These are phyloP conservation scores for Polydrusus pterygomalis DNA, from an alignment of 2,888 invertebrate genomes.

Conservation along the genomic window DNA sequence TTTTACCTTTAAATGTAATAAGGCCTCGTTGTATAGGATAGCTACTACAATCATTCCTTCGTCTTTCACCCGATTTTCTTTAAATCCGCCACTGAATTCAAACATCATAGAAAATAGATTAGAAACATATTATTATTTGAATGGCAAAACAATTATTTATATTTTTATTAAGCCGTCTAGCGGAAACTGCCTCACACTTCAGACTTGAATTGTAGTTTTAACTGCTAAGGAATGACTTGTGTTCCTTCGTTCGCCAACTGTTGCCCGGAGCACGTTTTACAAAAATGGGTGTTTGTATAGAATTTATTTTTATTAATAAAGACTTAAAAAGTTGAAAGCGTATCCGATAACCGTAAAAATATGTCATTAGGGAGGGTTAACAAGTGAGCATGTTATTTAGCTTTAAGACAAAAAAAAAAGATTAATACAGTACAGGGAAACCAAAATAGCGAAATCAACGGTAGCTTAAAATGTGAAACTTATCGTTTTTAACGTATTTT, in stretches of 20 bases:
- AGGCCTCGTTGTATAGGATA: too few species aligned
- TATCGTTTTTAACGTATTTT: too few species aligned
- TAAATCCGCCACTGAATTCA: too few species aligned
- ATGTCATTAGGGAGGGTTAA: background rate
- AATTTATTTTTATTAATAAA: slow-evolving; percentile 7
- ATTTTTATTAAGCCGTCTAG: background rate
- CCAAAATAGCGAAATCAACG: too few species aligned
- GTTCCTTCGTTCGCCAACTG: slow-evolving; percentile 12
- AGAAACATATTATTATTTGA: background rate
- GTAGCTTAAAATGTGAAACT: too few species aligned
- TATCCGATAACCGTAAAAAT: slow-evolving; percentile 13
- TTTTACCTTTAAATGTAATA: too few species aligned
- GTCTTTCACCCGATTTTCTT: too few species aligned
- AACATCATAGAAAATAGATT: too few species aligned
- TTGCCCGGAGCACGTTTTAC: background rate
- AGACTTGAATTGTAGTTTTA: background rate
- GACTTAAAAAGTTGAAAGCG: background rate
- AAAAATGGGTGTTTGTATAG: background rate
- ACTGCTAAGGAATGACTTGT: slow-evolving; percentile 7
- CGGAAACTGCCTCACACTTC: background rate
- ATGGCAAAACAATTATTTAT: slow-evolving; percentile 1
- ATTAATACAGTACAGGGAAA: too few species aligned
- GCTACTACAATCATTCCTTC: too few species aligned
- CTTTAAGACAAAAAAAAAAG: background rate
- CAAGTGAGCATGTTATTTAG: background rate